These are phyloP conservation scores for Orchestes rusci DNA, from an alignment of 2,888 invertebrate species.

Conservation along the genomic window DNA sequence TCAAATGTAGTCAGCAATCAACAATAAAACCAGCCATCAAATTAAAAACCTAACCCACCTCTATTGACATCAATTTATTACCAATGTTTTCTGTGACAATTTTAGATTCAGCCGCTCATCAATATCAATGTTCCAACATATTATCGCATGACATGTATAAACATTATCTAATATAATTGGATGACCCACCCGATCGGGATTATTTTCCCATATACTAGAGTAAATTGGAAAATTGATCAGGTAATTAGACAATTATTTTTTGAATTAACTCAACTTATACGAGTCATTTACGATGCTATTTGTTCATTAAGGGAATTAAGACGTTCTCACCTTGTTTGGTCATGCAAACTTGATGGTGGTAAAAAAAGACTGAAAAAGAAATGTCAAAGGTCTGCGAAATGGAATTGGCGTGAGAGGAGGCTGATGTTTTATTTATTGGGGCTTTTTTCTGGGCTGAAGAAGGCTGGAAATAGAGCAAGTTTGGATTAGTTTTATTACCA, in stretches of 20 bases:
- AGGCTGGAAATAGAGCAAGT: too few relatives aligned
- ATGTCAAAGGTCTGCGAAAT: background rate
- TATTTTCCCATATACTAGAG: background rate
- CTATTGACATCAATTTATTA: background rate
- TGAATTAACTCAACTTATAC: slow-evolving; percentile 5
- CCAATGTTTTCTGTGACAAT: background rate
- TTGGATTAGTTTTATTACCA: too few relatives aligned
- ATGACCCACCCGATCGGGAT: slow-evolving; percentile 15
- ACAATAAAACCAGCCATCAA: too few relatives aligned
- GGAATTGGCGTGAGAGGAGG: background rate
- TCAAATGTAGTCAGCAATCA: too few relatives aligned
- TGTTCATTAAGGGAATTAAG: slow-evolving; percentile 17
- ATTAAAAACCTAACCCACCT: too few relatives aligned
- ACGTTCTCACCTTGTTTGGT: slow-evolving; percentile 18
- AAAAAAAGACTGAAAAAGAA: background rate
- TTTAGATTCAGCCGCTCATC: slow-evolving; percentile 13
- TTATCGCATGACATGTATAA: slow-evolving; percentile 24
- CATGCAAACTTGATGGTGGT: slow-evolving; percentile 11
- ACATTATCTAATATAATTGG: slow-evolving; percentile 25
- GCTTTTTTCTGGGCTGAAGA: too few relatives aligned
- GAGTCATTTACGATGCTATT: slow-evolving; percentile 6
- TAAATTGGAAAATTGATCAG: slow-evolving; percentile 23
- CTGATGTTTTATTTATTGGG: background rate
- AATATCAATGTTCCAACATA: slow-evolving; percentile 23
- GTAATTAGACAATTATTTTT: slow-evolving; percentile 21